Evolutionary conservation across 2,888 invertebrate species (phyloP), one percentile per base, ranked within the genome.

Genomic region (Belgica antarctica): DNA sequence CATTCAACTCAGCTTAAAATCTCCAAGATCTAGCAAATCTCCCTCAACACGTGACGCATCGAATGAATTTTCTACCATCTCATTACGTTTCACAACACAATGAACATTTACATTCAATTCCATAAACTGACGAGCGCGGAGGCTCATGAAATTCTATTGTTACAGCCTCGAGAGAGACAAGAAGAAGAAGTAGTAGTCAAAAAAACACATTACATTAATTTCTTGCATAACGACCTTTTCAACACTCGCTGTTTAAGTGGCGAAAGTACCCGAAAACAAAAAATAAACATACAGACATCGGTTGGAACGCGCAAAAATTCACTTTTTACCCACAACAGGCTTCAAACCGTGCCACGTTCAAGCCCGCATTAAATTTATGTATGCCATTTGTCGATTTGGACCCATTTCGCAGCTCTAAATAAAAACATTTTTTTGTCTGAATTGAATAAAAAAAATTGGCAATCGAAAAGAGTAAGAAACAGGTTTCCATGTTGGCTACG

Each of bases 251-350:
- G 12, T 52, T 52, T 4, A 52, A 46, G 57, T 57, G 22, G 68
- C 68, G 68, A 68, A 68, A 68, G 68, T 68, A 15, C 46, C n/a
- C 17, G 47, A 27, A 66, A 52, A 22, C 7, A 46, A 46, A 46
- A 52, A 12, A n/a, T 3, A 19, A 12, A 52, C 52, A 52, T 7
- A 52, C 52, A 52, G n/a, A 52, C 22, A 5, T 52, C 22, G 12
- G 52, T 8, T 41, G n/a, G n/a, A n/a, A n/a, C 52, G 5, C 22
- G 52, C 52, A 22, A 52, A 52, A 7, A 17, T 22, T 17, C 5
- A 31, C 12, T 31, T 31, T 31, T 31, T 31, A 31, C 34, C 12
- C 34, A 31, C 34, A 31, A 31, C 34, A 31, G 5, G 5, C 34
- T 31, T 31, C 34, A 31, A 8, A 12, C 12, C 12, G 34, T 31